phyloP scores from a whole-genome alignment of 2,888 invertebrate species.

The Tetanocera ferruginea region DNA sequence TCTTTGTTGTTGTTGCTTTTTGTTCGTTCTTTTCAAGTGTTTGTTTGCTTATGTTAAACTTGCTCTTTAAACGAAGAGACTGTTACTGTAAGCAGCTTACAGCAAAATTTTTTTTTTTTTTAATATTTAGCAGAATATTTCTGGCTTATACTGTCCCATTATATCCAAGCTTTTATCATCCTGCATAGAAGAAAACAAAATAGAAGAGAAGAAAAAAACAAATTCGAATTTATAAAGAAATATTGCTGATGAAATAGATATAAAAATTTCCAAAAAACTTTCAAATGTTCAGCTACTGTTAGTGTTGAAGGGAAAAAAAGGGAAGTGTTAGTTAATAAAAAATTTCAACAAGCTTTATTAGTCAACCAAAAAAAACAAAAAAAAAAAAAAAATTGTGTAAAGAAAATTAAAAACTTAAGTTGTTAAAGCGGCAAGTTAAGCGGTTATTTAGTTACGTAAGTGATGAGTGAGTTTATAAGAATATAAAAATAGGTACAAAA shows the following conservation, averaged over 20 bases:
- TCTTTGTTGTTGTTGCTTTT: conserved; percentile 37
- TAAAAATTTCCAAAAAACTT: background rate
- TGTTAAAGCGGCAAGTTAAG: no score
- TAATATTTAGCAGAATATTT: conserved; percentile 84
- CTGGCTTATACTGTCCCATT: conserved; percentile 84
- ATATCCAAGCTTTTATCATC: conserved; percentile 82
- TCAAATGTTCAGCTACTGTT: background rate
- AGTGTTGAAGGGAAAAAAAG: background rate
- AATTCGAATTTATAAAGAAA: conserved; percentile 39
- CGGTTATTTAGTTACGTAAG: no score
- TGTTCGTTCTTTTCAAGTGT: conserved; percentile 23
- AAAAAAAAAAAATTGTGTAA: no score
- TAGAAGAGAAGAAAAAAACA: conserved; percentile 39
- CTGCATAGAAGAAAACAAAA: conserved; percentile 66
- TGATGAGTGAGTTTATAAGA: no score
- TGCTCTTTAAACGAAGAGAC: conserved; percentile 19
- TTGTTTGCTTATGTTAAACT: conserved; percentile 12
- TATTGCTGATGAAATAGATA: conserved; percentile 12
- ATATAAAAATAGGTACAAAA: no score
- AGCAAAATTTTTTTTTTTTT: conserved; percentile 38
- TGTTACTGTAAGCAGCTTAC: background rate
- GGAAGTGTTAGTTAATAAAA: no score
- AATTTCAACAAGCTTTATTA: no score
- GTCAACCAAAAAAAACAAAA: no score
- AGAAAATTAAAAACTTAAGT: no score